These are phyloP conservation scores for Carposina sasakii DNA, from an alignment of 1,140 invertebrate genomes.

Conservation along the genomic window DNA sequence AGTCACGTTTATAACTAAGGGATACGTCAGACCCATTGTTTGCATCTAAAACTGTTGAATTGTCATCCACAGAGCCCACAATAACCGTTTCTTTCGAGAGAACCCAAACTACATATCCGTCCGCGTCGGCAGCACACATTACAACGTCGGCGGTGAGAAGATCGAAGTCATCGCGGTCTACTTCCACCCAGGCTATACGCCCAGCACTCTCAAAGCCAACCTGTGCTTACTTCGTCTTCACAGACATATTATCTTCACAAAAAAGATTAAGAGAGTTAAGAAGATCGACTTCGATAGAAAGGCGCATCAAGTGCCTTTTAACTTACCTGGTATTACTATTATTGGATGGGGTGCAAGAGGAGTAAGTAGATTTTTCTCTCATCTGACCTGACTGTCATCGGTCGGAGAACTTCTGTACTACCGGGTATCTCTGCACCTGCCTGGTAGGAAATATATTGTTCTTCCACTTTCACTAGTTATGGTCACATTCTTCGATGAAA, in stretches of 20 bases:
- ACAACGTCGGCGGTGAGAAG: constrained; percentile 38
- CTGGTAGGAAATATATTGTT: too few species aligned
- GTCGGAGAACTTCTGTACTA: too few species aligned
- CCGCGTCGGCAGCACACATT: constrained; percentile 44
- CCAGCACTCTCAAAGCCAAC: constrained; percentile 44
- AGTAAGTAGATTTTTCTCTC: constrained; percentile 23
- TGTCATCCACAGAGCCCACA: constrained; percentile 54
- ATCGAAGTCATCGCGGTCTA: constrained; percentile 44
- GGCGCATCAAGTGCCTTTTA: constrained; percentile 22
- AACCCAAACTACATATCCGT: constrained; percentile 52
- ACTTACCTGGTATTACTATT: constrained; percentile 39
- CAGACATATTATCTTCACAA: constrained; percentile 29
- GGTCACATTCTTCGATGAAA: too few species aligned
- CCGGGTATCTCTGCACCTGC: too few species aligned
- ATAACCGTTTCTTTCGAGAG: constrained; percentile 56
- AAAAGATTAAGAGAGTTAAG: constrained; percentile 28
- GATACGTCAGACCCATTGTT: too few species aligned
- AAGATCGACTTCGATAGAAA: constrained; percentile 50
- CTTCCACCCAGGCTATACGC: constrained; percentile 46
- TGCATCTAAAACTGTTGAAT: too few species aligned
- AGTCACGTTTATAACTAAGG: too few species aligned
- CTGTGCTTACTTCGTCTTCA: constrained; percentile 33
- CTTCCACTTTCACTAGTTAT: too few species aligned
- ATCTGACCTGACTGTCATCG: too few species aligned
- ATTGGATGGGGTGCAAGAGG: constrained; percentile 55